Evolutionary conservation across 2,797 vertebrate genomes (phyloP).

Genomic region (Catharus ustulatus): DNA sequence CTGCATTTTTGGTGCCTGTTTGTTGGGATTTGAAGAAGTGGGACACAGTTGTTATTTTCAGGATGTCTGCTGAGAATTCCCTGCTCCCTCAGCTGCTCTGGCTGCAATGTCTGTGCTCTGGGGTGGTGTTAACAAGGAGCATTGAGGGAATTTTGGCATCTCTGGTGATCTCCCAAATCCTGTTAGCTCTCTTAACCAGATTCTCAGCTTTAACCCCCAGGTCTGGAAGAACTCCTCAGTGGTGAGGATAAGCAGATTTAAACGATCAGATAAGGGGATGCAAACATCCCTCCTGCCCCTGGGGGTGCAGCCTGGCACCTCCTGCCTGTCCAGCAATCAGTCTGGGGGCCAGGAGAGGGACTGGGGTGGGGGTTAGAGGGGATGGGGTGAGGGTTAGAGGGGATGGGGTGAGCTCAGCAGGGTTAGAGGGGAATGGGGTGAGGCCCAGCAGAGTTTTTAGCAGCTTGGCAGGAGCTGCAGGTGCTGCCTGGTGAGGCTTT

Average conservation of each 20-base stretch:
- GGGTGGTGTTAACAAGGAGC: not conserved
- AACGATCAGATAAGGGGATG: not conserved
- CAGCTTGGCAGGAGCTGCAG: not conserved
- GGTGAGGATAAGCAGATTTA: conserved; percentile 62
- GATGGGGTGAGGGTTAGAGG: not conserved
- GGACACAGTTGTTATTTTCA: not conserved
- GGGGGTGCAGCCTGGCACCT: not conserved
- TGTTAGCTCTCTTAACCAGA: conserved; percentile 56
- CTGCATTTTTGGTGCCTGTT: not conserved
- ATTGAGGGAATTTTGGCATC: conserved; percentile 30
- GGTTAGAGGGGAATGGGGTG: not conserved
- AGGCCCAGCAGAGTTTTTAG: not conserved
- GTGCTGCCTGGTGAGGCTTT: not conserved
- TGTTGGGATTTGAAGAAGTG: not conserved
- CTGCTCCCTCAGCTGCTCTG: not conserved
- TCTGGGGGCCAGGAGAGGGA: not conserved
- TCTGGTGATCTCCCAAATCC: conserved; percentile 60
- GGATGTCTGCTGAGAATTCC: not conserved
- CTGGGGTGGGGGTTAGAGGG: not conserved
- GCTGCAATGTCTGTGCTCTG: not conserved
- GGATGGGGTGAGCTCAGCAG: not conserved
- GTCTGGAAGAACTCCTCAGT: not conserved
- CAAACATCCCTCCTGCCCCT: not conserved
- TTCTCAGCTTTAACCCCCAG: conserved; percentile 6
- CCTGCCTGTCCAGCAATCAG: not conserved